phyloP scores from a whole-genome alignment of 2,888 invertebrate species.

The Nomada hirtipes region DNA sequence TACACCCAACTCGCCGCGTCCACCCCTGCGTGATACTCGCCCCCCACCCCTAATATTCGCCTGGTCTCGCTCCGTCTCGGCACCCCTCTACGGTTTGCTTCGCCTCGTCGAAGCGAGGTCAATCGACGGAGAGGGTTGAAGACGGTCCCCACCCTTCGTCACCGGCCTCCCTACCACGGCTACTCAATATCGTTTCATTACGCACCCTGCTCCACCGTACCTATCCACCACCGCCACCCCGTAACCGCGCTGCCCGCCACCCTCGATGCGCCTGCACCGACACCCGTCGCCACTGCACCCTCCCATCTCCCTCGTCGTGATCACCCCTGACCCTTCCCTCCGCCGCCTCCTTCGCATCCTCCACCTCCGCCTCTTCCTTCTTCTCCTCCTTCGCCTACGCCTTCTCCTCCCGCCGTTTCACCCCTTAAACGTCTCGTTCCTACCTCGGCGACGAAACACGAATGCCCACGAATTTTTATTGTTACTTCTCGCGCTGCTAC shows the following conservation, averaged over 20 bases:
- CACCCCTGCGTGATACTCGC: constrained; percentile 60
- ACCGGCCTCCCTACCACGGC: constrained; percentile 71
- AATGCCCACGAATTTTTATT: constrained; percentile 83
- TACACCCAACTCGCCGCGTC: constrained; percentile 58
- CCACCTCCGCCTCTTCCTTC: constrained; percentile 62
- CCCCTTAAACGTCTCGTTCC: constrained; percentile 56
- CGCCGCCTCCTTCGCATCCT: constrained; percentile 39
- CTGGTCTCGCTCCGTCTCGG: constrained; percentile 45
- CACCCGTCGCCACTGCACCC: constrained; percentile 52
- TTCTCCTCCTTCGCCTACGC: constrained; percentile 40
- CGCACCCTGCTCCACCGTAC: constrained; percentile 77
- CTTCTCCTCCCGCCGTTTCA: constrained; percentile 35
- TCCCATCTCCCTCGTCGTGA: constrained; percentile 42
- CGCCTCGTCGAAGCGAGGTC: constrained; percentile 82
- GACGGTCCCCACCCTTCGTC: constrained; percentile 73
- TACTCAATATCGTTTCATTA: constrained; percentile 84
- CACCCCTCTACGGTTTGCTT: constrained; percentile 62
- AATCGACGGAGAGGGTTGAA: constrained; percentile 81
- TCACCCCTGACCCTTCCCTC: constrained; percentile 43
- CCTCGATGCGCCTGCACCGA: constrained; percentile 57
- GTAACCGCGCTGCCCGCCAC: constrained; percentile 43
- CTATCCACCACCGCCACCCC: constrained; percentile 49
- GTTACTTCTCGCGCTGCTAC: constrained; percentile 81
- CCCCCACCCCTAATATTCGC: constrained; percentile 32
- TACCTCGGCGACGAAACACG: constrained; percentile 80